Evolutionary conservation across 2,797 vertebrate genomes (phyloP), one percentile per base, ranked within the genome.

Genomic region (Remorina albescens): DNA sequence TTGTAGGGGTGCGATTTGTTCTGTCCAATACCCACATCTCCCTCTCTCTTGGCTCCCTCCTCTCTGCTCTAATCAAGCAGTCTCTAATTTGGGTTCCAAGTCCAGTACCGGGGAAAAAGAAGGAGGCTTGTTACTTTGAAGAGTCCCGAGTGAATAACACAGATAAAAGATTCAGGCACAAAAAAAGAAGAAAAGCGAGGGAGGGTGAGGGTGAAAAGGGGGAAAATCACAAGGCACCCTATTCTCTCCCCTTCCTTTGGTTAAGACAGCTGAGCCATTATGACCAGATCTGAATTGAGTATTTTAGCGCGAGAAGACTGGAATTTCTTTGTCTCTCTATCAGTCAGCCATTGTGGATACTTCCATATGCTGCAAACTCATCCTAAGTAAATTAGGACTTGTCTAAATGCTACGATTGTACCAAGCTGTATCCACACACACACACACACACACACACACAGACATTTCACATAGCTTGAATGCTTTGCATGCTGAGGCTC

Each of bases 221-320:
- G 94, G 96, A 93, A 93, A 95, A 96, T 94, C 95, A 98, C 97
- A 98, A 98, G 97, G 96, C 94, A 90, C 92, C 94, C 95, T 96
- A 97, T 98, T 98, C 96, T 98, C 95, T 97, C 94, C 94, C 93
- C 94, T 91, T 94, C 93, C 95, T 97, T 97, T 96, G 94, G 95
- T 96, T 95, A 94, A 95, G 95, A 97, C 96, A 98, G 97, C 97
- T 98, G 96, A 98, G 96, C 96, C 95, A 97, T 97, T 97, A 97
- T 95, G 95, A 96, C 94, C 91, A 94, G 93, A 96, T 95, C 95
- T 97, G 94, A 98, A 97, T 95, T 93, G 95, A 93, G 96, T 95
- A 95, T 95, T 90, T 94, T 95, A 91, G 94, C 85, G 90, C 91
- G 86, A 91, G 93, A 96, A 93, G 92, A 97, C 96, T 96, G 96